Evolutionary conservation across 2,113 vertebrate genomes (phyloP).

Genomic region (Takifugu flavidus): DNA sequence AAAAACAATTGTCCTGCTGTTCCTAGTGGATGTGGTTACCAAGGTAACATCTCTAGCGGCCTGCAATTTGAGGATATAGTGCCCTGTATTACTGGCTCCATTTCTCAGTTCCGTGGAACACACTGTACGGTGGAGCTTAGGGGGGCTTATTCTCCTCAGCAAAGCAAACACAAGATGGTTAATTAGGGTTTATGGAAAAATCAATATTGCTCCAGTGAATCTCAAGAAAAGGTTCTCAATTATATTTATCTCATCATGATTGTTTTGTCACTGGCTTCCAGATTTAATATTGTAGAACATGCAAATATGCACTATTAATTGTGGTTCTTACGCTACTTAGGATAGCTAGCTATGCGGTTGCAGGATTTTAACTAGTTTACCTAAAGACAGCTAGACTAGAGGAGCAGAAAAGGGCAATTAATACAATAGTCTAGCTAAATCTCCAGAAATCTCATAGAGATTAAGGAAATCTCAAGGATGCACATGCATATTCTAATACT

Average conservation of each 20-base stretch:
- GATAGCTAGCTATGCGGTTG: conserved; percentile 10
- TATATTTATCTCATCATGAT: conserved; percentile 20
- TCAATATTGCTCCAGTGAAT: conserved; percentile 53
- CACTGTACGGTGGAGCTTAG: conserved; percentile 43
- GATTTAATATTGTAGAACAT: conserved; percentile 4
- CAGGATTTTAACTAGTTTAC: conserved; percentile 37
- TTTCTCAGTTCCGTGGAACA: conserved; percentile 42
- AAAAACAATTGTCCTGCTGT: conserved; percentile 41
- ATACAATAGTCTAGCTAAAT: conserved; percentile 13
- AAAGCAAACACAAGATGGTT: conserved; percentile 52
- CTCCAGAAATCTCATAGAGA: not conserved
- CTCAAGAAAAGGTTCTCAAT: conserved; percentile 36
- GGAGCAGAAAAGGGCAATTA: conserved; percentile 49
- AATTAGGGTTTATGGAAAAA: conserved; percentile 60
- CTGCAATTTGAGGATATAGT: conserved; percentile 65
- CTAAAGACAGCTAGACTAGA: conserved; percentile 21
- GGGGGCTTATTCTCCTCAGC: conserved; percentile 44
- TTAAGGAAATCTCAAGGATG: not conserved
- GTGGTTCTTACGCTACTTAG: not conserved
- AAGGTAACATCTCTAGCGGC: conserved; percentile 74
- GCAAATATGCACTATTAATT: not conserved
- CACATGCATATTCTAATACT: not conserved
- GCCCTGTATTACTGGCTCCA: conserved; percentile 59
- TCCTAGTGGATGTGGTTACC: conserved; percentile 70
- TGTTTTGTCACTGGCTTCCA: conserved; percentile 12